These are phyloP conservation scores for Muscicapa comitata DNA, from an alignment of 2,797 vertebrate species.

Conservation along the genomic window DNA sequence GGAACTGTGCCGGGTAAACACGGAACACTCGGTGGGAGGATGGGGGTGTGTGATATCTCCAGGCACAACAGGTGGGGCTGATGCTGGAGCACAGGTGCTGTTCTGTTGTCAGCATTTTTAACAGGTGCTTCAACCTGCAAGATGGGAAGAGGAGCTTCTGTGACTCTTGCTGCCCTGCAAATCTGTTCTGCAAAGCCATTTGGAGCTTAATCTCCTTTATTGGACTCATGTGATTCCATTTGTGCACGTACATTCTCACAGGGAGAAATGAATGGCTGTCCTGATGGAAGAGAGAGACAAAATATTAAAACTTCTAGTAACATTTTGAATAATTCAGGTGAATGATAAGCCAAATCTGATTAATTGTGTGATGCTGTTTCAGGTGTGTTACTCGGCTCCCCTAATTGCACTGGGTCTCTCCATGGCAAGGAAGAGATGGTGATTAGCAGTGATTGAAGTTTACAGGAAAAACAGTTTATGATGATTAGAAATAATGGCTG, in stretches of 20 bases:
- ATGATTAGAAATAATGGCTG: constrained; percentile 2
- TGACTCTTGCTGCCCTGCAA: neutral
- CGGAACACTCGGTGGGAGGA: neutral
- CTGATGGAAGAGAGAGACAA: neutral
- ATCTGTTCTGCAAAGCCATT: neutral
- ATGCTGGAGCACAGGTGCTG: neutral
- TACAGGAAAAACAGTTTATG: constrained; percentile 4
- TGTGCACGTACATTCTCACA: neutral
- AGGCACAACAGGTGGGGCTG: neutral
- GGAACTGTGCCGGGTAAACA: neutral
- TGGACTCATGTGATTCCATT: neutral
- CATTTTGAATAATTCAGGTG: neutral
- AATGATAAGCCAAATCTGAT: neutral
- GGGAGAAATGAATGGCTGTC: neutral
- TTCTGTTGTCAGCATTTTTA: neutral
- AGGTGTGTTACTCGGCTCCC: neutral
- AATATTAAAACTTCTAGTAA: neutral
- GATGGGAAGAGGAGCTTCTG: neutral
- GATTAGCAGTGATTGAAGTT: constrained; percentile 7
- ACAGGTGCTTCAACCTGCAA: neutral
- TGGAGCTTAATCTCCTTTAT: neutral
- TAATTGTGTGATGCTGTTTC: neutral
- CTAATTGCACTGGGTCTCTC: neutral
- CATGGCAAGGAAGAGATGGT: neutral
- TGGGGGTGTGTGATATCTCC: neutral